These are phyloP conservation scores for Echeneis naucrates DNA, from an alignment of 2,797 vertebrate genomes.

Conservation along the genomic window DNA sequence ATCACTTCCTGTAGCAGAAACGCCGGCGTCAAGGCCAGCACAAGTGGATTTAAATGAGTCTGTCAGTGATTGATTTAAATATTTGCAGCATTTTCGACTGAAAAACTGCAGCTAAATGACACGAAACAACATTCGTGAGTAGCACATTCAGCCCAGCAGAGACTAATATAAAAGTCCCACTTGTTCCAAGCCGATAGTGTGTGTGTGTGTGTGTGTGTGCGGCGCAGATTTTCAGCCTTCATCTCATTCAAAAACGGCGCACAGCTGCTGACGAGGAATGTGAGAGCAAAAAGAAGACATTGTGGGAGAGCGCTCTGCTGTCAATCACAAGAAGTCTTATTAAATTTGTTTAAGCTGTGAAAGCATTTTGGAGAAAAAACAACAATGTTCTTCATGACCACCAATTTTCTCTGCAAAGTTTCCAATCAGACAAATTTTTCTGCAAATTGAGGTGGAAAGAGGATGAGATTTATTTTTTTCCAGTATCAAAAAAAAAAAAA, in stretches of 20 bases:
- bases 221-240: constrained; percentile 60
- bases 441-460: constrained; percentile 49
- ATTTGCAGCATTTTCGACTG: constrained; percentile 18
- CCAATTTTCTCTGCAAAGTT: constrained; percentile 58
- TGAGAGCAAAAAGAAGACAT: constrained; percentile 83
- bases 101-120: constrained; percentile 46
- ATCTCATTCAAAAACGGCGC: constrained; percentile 72
- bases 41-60: constrained; percentile 24
- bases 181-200: constrained; percentile 67
- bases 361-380: constrained; percentile 77
- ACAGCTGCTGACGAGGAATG: constrained; percentile 84
- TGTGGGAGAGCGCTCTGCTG: constrained; percentile 79
- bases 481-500: not conserved
- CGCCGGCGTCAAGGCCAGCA: constrained; percentile 5
- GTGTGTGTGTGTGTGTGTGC: constrained; percentile 49
- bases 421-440: constrained; percentile 65
- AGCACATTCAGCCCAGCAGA: constrained; percentile 66
- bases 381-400: constrained; percentile 69
- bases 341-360: constrained; percentile 85
- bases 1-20: constrained; percentile 26
- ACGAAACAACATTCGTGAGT: constrained; percentile 65
- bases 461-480: constrained; percentile 46
- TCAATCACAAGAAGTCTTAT: constrained; percentile 81
- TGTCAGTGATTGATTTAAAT: constrained; percentile 33
- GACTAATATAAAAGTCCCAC: constrained; percentile 71